Conservation (phyloP, 2,888 invertebrate species). For the Drosophila merina region DNA sequence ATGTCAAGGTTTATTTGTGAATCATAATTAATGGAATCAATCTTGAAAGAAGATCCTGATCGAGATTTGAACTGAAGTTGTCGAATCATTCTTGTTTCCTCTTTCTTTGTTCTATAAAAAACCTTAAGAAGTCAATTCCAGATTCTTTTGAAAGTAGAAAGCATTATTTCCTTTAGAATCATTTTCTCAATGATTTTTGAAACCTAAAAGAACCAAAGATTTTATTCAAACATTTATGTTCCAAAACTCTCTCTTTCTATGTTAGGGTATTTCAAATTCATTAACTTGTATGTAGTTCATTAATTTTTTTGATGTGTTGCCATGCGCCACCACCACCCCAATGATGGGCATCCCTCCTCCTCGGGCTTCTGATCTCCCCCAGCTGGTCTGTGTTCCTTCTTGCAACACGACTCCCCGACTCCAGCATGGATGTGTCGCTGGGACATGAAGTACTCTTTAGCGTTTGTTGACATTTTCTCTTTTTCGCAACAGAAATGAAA, state of each 20-base stretch:
- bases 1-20: too few species aligned
- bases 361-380: conserved; percentile 3
- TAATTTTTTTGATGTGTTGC: conserved; percentile 33
- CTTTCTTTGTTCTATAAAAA: not conserved
- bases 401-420: conserved; percentile 6
- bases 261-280: conserved; percentile 32
- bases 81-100: not conserved
- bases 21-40: not conserved
- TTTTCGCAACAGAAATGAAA: conserved; percentile 34
- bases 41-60: not conserved
- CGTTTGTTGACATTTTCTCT: conserved; percentile 73
- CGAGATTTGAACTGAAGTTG: not conserved
- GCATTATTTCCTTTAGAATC: not conserved
- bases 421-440: conserved; percentile 43
- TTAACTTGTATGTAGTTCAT: conserved; percentile 7
- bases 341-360: conserved; percentile 28
- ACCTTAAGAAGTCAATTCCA: too few species aligned
- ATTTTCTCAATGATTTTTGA: not conserved
- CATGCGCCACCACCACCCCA: conserved; percentile 34
- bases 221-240: not conserved
- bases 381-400: not conserved
- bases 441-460: conserved; percentile 66
- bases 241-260: not conserved
- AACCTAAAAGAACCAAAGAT: not conserved
- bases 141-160: not conserved